phyloP scores from a whole-genome alignment of 2,113 vertebrate genomes.

The Ophthalmolycus amberensis region DNA sequence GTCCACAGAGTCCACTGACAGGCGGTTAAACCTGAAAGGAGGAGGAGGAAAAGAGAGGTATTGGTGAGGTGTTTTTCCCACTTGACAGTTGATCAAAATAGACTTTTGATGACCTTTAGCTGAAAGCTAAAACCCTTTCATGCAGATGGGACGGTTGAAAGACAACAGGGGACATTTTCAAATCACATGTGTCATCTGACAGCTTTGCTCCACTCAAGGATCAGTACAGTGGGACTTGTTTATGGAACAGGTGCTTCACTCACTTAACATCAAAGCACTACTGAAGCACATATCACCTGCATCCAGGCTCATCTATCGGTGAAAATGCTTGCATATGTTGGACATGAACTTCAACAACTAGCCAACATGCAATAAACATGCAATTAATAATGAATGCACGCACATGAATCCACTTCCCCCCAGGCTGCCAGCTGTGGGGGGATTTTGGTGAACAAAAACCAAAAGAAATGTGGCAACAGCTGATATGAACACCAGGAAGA shows the following conservation, averaged over 20 bases:
- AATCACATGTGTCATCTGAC: conserved; percentile 5
- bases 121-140: background rate
- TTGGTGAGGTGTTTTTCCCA: background rate
- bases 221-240: background rate
- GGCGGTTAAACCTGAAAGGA: conserved; percentile 89
- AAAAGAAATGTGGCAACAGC: conserved; percentile 32
- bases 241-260: background rate
- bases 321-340: conserved; percentile 15
- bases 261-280: background rate
- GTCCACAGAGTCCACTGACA: conserved; percentile 87
- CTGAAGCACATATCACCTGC: background rate
- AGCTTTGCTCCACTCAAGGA: background rate
- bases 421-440: conserved; percentile 40
- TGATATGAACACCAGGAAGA: conserved; percentile 41
- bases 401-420: conserved; percentile 2
- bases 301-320: background rate
- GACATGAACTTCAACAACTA: background rate
- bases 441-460: conserved; percentile 28
- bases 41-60: background rate
- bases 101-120: background rate
- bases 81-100: background rate
- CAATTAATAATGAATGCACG: conserved; percentile 24
- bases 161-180: conserved; percentile 6
- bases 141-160: background rate
- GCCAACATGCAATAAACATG: background rate